Percentiles rank a stretch among this genome's conserved stretches.
These are phyloP conservation scores for Oopsacas minuta DNA, from an alignment of 37 sponge, comb jelly and placozoan species.

Conservation along the genomic window DNA sequence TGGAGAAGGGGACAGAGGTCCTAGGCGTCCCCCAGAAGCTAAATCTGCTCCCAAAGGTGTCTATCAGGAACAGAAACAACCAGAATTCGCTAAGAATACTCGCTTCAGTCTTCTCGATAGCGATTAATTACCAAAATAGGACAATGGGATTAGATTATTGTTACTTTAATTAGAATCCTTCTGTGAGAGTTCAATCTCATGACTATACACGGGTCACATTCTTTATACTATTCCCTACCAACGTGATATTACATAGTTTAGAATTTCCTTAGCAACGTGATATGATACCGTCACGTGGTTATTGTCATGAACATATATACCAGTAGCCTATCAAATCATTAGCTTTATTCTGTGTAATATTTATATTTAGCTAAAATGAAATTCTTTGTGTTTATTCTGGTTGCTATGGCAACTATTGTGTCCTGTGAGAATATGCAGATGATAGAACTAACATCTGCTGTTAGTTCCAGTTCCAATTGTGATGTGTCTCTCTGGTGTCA, in stretches of 20 bases:
- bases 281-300: too few species aligned
- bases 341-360: neutral
- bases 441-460: neutral
- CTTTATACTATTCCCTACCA: too few species aligned
- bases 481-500: slow-evolving; percentile 12
- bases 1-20: neutral
- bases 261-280: too few species aligned
- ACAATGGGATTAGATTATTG: too few species aligned
- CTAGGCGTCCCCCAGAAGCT: neutral
- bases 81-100: neutral
- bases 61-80: neutral
- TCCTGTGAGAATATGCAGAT: neutral
- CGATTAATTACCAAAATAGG: neutral
- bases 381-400: neutral
- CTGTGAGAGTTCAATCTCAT: too few species aligned
- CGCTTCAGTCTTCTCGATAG: neutral
- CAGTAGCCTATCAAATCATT: neutral
- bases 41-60: neutral
- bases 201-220: too few species aligned
- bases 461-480: neutral
- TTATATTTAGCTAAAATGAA: neutral
- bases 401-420: neutral
- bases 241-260: too few species aligned
- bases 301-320: too few species aligned
- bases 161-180: too few species aligned